These are phyloP conservation scores for Halictus ligatus DNA, from an alignment of 2,888 invertebrate genomes.

Conservation along the genomic window DNA sequence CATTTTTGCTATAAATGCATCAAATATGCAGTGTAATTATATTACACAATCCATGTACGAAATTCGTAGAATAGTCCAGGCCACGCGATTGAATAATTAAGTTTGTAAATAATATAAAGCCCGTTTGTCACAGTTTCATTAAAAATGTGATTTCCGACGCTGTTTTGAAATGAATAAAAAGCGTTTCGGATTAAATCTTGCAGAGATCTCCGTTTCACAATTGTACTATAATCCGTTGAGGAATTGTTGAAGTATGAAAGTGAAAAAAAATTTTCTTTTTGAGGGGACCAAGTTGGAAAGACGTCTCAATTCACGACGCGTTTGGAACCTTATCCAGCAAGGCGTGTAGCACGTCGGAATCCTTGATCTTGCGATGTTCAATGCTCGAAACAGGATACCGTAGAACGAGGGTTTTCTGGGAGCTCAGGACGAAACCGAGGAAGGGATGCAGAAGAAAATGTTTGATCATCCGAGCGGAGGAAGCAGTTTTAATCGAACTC, in stretches of 20 bases:
- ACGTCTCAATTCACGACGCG: not conserved
- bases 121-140: no score
- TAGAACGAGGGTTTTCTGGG: not conserved
- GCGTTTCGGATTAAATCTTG: no score
- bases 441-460: not conserved
- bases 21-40: not conserved
- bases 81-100: no score
- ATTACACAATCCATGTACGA: no score
- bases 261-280: not conserved
- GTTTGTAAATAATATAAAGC: no score
- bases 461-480: not conserved
- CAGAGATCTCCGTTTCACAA: no score
- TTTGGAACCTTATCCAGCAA: not conserved
- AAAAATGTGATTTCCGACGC: no score
- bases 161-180: no score
- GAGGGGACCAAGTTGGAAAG: not conserved
- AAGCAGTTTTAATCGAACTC: not conserved
- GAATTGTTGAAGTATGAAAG: not conserved
- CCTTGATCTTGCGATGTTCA: not conserved
- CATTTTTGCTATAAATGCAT: not conserved
- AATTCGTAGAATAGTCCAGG: no score
- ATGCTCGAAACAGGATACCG: conserved; percentile 4
- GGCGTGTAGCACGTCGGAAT: not conserved
- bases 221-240: not conserved
- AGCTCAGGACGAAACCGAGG: not conserved